Percentiles rank a stretch among this genome's conserved stretches.
phyloP scores from a whole-genome alignment of 2,113 vertebrate species.

The Garra rufa region DNA sequence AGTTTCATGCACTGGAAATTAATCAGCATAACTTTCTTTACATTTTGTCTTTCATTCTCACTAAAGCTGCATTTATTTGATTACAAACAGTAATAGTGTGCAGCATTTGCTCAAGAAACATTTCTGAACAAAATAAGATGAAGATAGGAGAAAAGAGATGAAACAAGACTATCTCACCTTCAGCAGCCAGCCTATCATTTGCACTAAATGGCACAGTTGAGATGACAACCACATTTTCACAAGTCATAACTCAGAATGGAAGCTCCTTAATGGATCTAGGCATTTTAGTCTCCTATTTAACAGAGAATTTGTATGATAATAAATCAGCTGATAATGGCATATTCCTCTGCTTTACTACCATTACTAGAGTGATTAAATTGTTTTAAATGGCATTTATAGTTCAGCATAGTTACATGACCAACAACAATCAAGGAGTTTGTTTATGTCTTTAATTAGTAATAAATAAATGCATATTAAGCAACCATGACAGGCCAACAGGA shows the following conservation, averaged over 20 bases:
- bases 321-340: neutral
- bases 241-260: neutral
- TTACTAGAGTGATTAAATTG: neutral
- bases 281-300: neutral
- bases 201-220: neutral
- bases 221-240: neutral
- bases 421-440: neutral
- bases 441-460: neutral
- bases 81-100: neutral
- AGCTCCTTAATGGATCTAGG: neutral
- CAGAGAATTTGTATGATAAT: neutral
- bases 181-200: neutral
- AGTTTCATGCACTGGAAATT: no score
- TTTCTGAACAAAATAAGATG: neutral
- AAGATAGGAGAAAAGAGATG: neutral
- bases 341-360: neutral
- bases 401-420: neutral
- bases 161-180: neutral
- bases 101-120: neutral
- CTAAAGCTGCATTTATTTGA: neutral
- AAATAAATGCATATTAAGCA: neutral
- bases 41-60: neutral
- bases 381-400: neutral
- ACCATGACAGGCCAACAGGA: neutral
- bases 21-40: no score